phyloP scores from a whole-genome alignment of 2,888 invertebrate species.

The Catocala sponsa region DNA sequence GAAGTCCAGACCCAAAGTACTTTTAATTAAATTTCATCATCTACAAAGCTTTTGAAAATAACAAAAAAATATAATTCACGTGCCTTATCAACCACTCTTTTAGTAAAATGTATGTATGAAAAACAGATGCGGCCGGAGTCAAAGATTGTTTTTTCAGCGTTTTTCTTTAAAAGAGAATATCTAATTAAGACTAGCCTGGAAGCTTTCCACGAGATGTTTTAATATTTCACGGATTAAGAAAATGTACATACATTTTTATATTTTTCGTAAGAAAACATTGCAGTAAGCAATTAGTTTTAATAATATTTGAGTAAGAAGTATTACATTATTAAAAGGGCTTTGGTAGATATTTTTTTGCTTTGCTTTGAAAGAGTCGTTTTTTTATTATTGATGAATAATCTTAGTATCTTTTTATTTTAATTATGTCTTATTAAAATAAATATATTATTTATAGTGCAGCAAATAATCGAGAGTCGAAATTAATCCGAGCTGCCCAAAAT shows the following conservation, averaged over 20 bases:
- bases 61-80: no score
- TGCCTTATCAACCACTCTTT: no score
- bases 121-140: background rate
- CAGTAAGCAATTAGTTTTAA: conserved; percentile 7
- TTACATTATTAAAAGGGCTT: conserved; percentile 1
- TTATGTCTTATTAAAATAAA: no score
- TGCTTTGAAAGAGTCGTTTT: background rate
- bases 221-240: conserved; percentile 22
- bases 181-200: conserved; percentile 29
- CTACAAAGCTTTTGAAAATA: no score
- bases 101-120: background rate
- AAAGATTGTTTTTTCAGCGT: background rate
- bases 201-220: conserved; percentile 31
- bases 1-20: no score
- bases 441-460: no score
- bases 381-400: no score
- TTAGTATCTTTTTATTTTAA: no score
- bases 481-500: no score
- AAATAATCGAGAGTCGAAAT: no score
- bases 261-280: conserved; percentile 8
- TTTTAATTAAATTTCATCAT: no score
- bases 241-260: background rate
- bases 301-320: conserved; percentile 10
- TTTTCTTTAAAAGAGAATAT: conserved; percentile 21
- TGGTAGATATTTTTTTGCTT: background rate